A percentile compares a stretch with the other conserved stretches of the same genome.
phyloP scores from a whole-genome alignment of 2,113 vertebrate genomes.

The Mastomys natalensis region DNA sequence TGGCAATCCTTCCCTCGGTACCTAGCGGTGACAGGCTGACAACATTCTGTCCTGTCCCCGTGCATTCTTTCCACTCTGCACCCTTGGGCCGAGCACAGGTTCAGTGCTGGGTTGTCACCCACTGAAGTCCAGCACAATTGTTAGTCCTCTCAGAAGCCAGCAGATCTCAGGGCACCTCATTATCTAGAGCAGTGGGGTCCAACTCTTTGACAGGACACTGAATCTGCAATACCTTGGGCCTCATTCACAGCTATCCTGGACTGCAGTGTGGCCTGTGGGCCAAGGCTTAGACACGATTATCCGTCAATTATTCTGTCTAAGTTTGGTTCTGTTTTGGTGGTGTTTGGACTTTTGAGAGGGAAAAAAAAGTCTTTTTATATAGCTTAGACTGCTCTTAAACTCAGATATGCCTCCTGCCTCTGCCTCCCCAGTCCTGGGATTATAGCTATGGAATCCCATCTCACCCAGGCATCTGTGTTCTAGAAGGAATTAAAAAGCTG shows the following conservation, averaged over 20 bases:
- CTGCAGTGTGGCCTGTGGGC: background rate
- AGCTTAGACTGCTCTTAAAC: background rate
- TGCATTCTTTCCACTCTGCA: background rate
- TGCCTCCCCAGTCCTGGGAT: background rate
- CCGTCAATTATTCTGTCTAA: rapidly evolving
- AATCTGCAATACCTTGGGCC: background rate
- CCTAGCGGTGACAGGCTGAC: background rate
- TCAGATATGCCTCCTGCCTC: background rate
- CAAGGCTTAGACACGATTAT: background rate
- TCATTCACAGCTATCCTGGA: background rate
- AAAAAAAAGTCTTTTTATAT: background rate
- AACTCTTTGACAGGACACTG: background rate
- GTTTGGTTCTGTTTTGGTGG: background rate
- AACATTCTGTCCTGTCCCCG: too few species aligned
- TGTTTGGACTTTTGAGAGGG: background rate
- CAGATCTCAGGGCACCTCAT: rapidly evolving
- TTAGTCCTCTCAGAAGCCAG: background rate
- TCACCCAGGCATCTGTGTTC: background rate
- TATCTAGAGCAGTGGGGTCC: background rate
- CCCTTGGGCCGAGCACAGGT: background rate
- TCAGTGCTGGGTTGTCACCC: rapidly evolving
- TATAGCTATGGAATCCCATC: too few species aligned
- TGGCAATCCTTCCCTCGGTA: background rate
- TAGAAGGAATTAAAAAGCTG: background rate
- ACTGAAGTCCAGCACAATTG: rapidly evolving